These are phyloP conservation scores for Thymallus thymallus DNA, from an alignment of 2,113 vertebrate species.

Conservation along the genomic window DNA sequence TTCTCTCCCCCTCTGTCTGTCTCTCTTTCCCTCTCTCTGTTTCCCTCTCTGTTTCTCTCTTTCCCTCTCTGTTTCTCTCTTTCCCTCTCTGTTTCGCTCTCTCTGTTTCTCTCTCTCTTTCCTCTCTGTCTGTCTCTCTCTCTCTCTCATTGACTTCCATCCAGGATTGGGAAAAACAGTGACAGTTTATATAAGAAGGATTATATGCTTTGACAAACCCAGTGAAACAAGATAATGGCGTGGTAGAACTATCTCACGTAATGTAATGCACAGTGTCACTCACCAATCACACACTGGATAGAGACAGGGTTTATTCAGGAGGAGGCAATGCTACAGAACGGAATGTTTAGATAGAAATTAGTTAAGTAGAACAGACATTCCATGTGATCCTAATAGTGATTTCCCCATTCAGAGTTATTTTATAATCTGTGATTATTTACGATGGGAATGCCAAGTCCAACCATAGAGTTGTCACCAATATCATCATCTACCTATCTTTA, in stretches of 20 bases:
- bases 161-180: conserved; percentile 25
- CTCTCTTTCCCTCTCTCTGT: too few species aligned
- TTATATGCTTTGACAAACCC: conserved; percentile 60
- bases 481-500: too few species aligned
- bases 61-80: neutral
- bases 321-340: conserved; percentile 6
- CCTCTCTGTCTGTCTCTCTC: neutral
- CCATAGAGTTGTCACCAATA: too few species aligned
- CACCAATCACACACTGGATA: neutral
- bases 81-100: neutral
- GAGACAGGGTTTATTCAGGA: neutral
- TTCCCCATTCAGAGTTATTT: neutral
- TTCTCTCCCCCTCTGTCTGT: too few species aligned
- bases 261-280: neutral
- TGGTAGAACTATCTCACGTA: conserved; percentile 4
- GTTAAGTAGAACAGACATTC: neutral
- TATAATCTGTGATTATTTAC: neutral
- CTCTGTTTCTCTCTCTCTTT: too few species aligned
- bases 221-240: conserved; percentile 59
- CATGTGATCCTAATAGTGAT: neutral
- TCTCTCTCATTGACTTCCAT: conserved; percentile 11
- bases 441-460: neutral
- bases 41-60: neutral
- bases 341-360: neutral
- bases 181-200: conserved; percentile 67